phyloP scores from a whole-genome alignment of 2,888 invertebrate genomes.

The Eledona agricola region DNA sequence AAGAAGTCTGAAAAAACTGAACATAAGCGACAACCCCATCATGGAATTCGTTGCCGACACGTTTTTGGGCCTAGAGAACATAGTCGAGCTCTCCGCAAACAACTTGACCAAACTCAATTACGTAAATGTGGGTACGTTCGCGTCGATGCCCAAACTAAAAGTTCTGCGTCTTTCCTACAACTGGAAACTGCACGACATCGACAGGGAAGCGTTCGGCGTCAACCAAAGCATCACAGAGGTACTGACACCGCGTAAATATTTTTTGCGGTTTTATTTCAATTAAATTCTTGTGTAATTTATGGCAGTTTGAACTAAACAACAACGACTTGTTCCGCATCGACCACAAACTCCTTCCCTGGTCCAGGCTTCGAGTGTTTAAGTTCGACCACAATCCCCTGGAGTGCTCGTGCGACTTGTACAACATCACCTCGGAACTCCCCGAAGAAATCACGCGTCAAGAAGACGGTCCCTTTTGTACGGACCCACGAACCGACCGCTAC shows the following conservation, averaged over 20 bases:
- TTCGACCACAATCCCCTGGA: slow-evolving; percentile 72
- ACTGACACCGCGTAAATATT: slow-evolving; percentile 42
- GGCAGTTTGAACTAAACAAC: slow-evolving; percentile 71
- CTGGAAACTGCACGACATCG: slow-evolving; percentile 60
- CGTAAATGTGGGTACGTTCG: slow-evolving; percentile 60
- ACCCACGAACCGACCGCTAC: slow-evolving; percentile 45
- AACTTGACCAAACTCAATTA: slow-evolving; percentile 67
- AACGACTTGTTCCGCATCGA: slow-evolving; percentile 68
- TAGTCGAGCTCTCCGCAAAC: slow-evolving; percentile 70
- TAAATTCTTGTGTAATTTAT: too few relatives aligned
- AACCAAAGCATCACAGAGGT: slow-evolving; percentile 67
- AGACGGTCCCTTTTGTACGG: slow-evolving; percentile 54
- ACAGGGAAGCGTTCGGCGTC: slow-evolving; percentile 68
- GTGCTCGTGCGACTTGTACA: slow-evolving; percentile 68
- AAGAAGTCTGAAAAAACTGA: slow-evolving; percentile 67
- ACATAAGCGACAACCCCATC: slow-evolving; percentile 71
- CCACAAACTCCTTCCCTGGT: slow-evolving; percentile 67
- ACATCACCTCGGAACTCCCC: slow-evolving; percentile 51
- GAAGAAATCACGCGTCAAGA: slow-evolving; percentile 46
- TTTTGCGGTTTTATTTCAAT: slow-evolving; percentile 69
- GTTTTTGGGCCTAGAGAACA: slow-evolving; percentile 67
- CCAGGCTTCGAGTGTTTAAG: slow-evolving; percentile 65
- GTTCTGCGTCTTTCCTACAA: slow-evolving; percentile 55
- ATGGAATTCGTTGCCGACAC: slow-evolving; percentile 68
- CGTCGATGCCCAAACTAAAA: slow-evolving; percentile 49